Conservation (phyloP, 2,113 vertebrate species). For the Campylomormyrus tamandua region DNA sequence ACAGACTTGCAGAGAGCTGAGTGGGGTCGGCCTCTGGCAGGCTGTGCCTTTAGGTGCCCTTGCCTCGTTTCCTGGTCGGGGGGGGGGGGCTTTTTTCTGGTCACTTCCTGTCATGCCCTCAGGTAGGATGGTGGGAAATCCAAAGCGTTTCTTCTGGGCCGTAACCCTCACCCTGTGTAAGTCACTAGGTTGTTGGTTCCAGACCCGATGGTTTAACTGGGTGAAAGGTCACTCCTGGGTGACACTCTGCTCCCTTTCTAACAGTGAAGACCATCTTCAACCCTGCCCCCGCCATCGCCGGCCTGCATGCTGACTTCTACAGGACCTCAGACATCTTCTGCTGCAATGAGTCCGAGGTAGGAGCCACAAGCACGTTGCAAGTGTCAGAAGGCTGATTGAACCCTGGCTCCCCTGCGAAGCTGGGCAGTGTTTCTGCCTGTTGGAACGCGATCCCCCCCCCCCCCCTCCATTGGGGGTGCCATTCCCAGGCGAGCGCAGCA, state of each 20-base stretch:
- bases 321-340: conserved; percentile 82
- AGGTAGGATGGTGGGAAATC: neutral
- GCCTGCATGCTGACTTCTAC: conserved; percentile 81
- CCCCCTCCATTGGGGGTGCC: neutral
- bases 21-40: neutral
- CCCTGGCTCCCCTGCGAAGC: neutral
- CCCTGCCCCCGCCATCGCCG: conserved; percentile 79
- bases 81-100: neutral
- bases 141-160: neutral
- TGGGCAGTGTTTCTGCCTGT: neutral
- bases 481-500: neutral
- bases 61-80: neutral
- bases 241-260: conserved; percentile 27
- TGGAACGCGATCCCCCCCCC: no score
- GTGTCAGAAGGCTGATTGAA: neutral
- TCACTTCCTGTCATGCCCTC: neutral
- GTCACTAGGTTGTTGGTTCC: neutral
- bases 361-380: neutral
- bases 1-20: neutral
- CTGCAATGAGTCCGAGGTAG: conserved; percentile 96
- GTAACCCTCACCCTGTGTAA: neutral
- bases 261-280: conserved; percentile 93
- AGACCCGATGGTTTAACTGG: neutral
- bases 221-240: neutral
- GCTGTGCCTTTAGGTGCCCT: neutral